Evolutionary conservation across 2,888 invertebrate species (phyloP), one percentile per base, ranked within the genome.

Genomic region (Acrocyrtus sp.): DNA sequence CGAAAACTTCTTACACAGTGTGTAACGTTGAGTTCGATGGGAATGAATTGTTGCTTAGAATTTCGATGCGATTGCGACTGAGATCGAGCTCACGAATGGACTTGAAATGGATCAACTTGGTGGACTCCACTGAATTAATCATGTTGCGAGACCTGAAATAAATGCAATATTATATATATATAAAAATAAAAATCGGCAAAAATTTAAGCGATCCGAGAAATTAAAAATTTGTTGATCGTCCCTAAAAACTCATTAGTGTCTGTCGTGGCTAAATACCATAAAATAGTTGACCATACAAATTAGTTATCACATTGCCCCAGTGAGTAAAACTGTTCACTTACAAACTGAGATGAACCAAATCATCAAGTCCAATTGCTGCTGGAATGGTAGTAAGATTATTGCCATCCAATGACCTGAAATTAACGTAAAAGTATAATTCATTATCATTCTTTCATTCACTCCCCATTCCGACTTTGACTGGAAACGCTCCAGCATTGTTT

Each of bases 341-440:
- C 88, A 88, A 78, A 72, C 84, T 84, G 67, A 88, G 83, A 74
- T 84, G 83, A 26, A 84, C 84, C 73, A 88, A 82, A 80, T 84
- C 84, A 58, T 82, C 79, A 56, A 83, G 82, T 63, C 81, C 81
- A 39, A 83, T 83, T 61, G 85, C 82, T 19, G 82, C 79, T 29
- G 90, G 90, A 82, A 90, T 86, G 78, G 85, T 85, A 69, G 85
- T 85, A 75, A 90, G 84, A 57, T 84, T 83, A 82, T 89, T 90
- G 82, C 87, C 87, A 80, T 88, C 88, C 75, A 90, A 84, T 83
- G 87, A 88, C 76, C 86, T 86, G 82, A 41, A 84, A 80, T 60
- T 60, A 65, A 69, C n/a, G n/a, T n/a, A n/a, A 67, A 45, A 60
- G 72, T 60, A 61, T 58, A 26, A 50, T 21, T 50, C 53, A 47